Evolutionary conservation across 2,888 invertebrate species (phyloP).

Genomic region (Bellardia pandia): DNA sequence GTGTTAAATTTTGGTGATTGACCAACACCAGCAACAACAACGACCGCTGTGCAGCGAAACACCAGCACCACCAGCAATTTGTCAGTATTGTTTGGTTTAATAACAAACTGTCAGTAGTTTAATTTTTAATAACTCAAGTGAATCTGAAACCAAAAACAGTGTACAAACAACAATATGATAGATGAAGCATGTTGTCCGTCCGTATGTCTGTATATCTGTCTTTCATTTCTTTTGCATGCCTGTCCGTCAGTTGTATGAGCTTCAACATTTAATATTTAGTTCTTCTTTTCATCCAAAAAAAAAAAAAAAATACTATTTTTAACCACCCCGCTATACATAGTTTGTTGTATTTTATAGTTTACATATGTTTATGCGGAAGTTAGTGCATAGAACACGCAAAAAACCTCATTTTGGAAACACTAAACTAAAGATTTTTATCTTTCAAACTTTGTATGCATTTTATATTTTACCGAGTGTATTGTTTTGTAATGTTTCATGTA

Average conservation of each 20-base stretch:
- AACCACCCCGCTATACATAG: slow-evolving; percentile 49
- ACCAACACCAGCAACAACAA: background rate
- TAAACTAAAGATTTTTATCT: slow-evolving; percentile 31
- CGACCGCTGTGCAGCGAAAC: background rate
- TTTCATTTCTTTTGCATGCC: slow-evolving; percentile 2
- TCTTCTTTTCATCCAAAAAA: background rate
- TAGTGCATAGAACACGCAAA: slow-evolving; percentile 53
- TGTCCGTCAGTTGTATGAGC: too few relatives aligned
- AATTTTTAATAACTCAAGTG: slow-evolving; percentile 50
- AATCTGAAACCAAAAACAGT: background rate
- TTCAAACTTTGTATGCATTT: background rate
- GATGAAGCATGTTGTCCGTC: slow-evolving; percentile 17
- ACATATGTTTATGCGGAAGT: slow-evolving; percentile 73
- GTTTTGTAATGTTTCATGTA: slow-evolving; percentile 11
- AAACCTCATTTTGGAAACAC: background rate
- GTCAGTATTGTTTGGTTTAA: slow-evolving; percentile 46
- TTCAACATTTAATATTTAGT: background rate
- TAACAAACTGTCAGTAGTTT: slow-evolving; percentile 58
- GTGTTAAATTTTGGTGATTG: background rate
- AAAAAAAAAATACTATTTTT: slow-evolving; percentile 59
- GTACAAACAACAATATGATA: slow-evolving; percentile 5
- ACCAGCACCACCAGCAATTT: slow-evolving; percentile 41
- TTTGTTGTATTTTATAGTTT: slow-evolving; percentile 73
- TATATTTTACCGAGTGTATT: background rate
- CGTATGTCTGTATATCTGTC: slow-evolving; percentile 10